Base-by-base conservation (phyloP, 1,140 invertebrate species). In the Portunus trituberculatus region DNA sequence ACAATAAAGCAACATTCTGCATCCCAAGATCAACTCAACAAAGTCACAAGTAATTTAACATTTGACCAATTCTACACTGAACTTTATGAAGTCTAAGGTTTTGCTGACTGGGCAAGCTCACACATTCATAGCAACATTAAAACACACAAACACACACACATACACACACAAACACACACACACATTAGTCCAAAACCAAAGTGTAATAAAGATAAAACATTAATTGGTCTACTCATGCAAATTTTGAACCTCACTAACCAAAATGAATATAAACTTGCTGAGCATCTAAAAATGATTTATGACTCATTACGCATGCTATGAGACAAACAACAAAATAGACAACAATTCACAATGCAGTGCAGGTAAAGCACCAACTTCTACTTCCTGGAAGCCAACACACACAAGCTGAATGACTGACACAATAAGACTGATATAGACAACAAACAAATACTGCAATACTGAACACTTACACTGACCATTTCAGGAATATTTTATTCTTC, bases 31-130 rank as follows among this genome's bases (percentile, higher is more conserved):
- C 10, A 76, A 76, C 67, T 76, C 67, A 76, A n/a, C 10, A 20
- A 76, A n/a, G 0, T 25, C 16, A n/a, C 67, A 25, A 76, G 25
- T 20, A n/a, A 76, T 76, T 25, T 12, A 59, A 59, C 52, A 59
- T 59, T 59, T 59, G 52, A 14, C 12, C 16, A 12, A 59, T 12
- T 59, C 52, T 59, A 59, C 52, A 59, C 52, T 59, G 52, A 59
- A 76, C 67, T 76, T 76, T 76, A 76, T 7, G 6, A n/a, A 25
- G 20, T 76, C 67, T 2, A 76, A n/a, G n/a, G 67, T 25, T 89
- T 31, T 91, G 29, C 6, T 90, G 93, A 89, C 82, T 91, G 93
- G 93, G 93, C 87, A 94, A 94, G 93, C 88, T 94, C 52, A 76
- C 32, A 67, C 59, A 91, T 46, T 52, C 46, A 93, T 45, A 48